A percentile compares a stretch with the other conserved stretches of the same genome.
Conservation (phyloP, 2,888 invertebrate genomes). For the Lordiphosa fenestrarum region DNA sequence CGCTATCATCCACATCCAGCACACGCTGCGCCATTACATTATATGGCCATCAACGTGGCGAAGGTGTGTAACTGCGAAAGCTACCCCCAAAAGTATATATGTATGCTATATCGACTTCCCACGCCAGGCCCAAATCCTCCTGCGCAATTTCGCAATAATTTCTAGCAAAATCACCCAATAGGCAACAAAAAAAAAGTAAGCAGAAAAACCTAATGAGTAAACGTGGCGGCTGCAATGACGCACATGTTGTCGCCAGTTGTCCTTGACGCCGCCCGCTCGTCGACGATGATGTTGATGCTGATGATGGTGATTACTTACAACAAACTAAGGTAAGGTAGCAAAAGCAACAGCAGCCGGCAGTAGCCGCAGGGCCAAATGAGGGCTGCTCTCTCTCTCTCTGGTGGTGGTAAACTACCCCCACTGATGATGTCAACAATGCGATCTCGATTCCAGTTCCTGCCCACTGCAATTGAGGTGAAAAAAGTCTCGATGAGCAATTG, state of each 20-base stretch:
- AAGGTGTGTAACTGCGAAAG: constrained; percentile 63
- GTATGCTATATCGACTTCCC: constrained; percentile 14
- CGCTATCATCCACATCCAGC: constrained; percentile 33
- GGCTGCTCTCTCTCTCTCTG: constrained; percentile 45
- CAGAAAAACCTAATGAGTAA: constrained; percentile 65
- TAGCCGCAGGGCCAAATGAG: constrained; percentile 72
- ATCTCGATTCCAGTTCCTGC: constrained; percentile 48
- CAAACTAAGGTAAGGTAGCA: constrained; percentile 55
- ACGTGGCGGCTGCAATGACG: constrained; percentile 66
- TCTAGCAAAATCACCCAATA: constrained; percentile 45
- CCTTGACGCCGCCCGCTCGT: constrained; percentile 44
- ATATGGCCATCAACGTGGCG: constrained; percentile 13
- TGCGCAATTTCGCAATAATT: constrained; percentile 62
- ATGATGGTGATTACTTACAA: constrained; percentile 68
- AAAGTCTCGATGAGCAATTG: constrained; percentile 49
- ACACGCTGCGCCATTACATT: constrained; percentile 21
- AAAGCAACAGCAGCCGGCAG: constrained; percentile 36
- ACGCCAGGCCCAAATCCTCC: constrained; percentile 30
- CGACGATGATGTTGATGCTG: constrained; percentile 45
- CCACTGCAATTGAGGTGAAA: constrained; percentile 66
- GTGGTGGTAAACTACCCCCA: constrained; percentile 50
- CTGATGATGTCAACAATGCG: constrained; percentile 60
- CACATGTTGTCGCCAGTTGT: constrained; percentile 72
- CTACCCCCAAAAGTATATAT: constrained; percentile 46
- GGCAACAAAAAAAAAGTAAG: constrained; percentile 34